Evolutionary conservation across 2,113 vertebrate genomes (phyloP).

Genomic region (Brachypodius melanocephalos): DNA sequence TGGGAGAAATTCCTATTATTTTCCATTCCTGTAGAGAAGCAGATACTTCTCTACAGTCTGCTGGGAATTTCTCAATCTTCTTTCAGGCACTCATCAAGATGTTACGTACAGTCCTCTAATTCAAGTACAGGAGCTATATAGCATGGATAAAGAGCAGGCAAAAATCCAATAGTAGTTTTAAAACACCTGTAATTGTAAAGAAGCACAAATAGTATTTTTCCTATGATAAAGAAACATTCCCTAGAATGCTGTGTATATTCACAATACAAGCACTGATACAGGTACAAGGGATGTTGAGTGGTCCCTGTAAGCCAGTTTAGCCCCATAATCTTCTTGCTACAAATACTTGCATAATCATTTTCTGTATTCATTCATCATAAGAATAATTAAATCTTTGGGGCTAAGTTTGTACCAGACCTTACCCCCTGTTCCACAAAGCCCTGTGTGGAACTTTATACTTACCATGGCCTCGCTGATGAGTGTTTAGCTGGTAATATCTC

Average conservation of each 20-base stretch:
- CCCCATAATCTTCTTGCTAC: not conserved
- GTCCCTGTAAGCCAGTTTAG: not conserved
- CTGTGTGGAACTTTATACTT: not conserved
- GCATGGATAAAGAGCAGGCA: not conserved
- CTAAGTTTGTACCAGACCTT: not conserved
- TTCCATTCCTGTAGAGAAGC: not conserved
- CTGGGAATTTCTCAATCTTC: not conserved
- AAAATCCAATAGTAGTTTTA: not conserved
- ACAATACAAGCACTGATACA: not conserved
- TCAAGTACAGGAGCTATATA: not conserved
- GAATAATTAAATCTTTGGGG: not conserved
- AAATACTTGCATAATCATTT: not conserved
- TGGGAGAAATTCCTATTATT: not conserved
- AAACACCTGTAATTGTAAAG: not conserved
- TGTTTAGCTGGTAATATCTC: not conserved
- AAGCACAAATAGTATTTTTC: not conserved
- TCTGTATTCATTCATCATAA: not conserved
- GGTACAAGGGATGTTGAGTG: not conserved
- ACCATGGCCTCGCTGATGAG: not conserved
- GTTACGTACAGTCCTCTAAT: not conserved
- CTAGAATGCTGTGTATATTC: not conserved
- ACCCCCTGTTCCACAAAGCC: not conserved
- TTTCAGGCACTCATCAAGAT: not conserved
- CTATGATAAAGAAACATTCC: not conserved
- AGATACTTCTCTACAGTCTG: not conserved